Evolutionary conservation across 2,113 vertebrate species (phyloP).

Genomic region (Rhombomys opimus): DNA sequence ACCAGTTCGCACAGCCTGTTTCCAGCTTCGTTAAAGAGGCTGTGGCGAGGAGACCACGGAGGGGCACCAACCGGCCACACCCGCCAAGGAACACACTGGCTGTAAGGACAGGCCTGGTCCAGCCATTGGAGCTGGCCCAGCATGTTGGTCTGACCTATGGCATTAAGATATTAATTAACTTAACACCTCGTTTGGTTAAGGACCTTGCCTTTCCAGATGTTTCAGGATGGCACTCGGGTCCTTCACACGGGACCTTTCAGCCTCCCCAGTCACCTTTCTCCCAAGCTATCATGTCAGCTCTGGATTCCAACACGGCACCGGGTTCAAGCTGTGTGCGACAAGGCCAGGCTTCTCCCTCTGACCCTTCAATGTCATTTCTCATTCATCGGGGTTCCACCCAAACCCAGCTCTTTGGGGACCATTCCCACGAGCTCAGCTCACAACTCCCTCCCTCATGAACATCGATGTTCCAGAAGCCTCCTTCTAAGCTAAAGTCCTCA

Average conservation of each 20-base stretch:
- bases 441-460: rapidly evolving
- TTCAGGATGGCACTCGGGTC: not conserved
- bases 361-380: not conserved
- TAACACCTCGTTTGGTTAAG: constrained; percentile 62
- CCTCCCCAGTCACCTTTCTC: not conserved
- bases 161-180: constrained; percentile 62
- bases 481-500: not conserved
- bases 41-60: not conserved
- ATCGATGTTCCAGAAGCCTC: not conserved
- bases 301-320: not conserved
- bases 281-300: not conserved
- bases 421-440: not conserved
- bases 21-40: not conserved
- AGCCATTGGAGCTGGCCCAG: not conserved
- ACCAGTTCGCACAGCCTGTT: not conserved
- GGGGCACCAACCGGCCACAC: not conserved
- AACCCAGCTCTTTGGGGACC: not conserved
- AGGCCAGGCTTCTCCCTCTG: not conserved
- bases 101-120: not conserved
- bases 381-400: not conserved
- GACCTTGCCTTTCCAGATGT: constrained; percentile 34
- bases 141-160: not conserved
- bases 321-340: no score
- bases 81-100: constrained; percentile 32
- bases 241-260: not conserved